Percentiles rank a stretch among this genome's conserved stretches.
Conservation (phyloP, 2,888 invertebrate species). For the Sarcophaga rosellei region DNA sequence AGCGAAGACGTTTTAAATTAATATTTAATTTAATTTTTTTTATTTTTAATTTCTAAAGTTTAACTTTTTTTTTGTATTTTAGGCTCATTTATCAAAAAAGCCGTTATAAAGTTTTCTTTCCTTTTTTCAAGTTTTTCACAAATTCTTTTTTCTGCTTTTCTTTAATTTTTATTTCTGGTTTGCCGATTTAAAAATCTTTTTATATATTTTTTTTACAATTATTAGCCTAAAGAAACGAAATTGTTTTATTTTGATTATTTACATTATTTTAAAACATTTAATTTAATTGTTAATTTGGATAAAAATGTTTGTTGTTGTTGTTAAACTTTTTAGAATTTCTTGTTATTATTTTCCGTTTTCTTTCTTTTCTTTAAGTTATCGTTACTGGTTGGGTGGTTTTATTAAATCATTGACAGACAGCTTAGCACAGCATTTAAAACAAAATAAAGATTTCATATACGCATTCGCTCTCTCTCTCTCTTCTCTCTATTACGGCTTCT, state of each 20-base stretch:
- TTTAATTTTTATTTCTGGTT: conserved; percentile 1
- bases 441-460: conserved; percentile 15
- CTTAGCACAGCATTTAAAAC: conserved; percentile 29
- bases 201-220: conserved; percentile 21
- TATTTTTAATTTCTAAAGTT: conserved; percentile 37
- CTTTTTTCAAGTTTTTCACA: conserved; percentile 16
- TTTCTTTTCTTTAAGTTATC: conserved; percentile 29
- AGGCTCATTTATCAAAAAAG: conserved; percentile 57
- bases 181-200: conserved; percentile 12
- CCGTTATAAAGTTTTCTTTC: background rate
- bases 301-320: background rate
- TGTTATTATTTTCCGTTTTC: background rate
- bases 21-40: background rate
- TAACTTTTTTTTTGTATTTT: conserved; percentile 52
- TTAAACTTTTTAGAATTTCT: conserved; percentile 22
- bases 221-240: conserved; percentile 52
- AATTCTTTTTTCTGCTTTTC: background rate
- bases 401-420: conserved; percentile 29
- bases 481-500: background rate
- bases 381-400: conserved; percentile 1
- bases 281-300: conserved; percentile 20
- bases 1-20: conserved; percentile 49
- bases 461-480: background rate
- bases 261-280: conserved; percentile 63
- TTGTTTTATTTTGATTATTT: conserved; percentile 53